phyloP scores from a whole-genome alignment of 2,113 vertebrate species.

The Dasyprocta punctata region DNA sequence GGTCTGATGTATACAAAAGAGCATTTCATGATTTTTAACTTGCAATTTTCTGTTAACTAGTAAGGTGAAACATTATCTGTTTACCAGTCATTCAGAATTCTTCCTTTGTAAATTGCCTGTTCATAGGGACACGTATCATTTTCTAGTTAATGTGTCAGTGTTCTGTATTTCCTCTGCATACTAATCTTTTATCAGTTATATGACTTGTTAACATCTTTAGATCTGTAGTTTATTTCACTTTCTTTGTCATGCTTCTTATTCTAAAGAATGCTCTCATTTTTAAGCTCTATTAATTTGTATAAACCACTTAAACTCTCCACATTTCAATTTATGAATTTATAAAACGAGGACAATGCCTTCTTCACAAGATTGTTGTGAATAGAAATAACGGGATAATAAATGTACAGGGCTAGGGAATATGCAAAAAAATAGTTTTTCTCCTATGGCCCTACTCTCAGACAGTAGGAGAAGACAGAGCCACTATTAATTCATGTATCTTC shows the following conservation, averaged over 20 bases:
- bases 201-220: background rate
- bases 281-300: conserved; percentile 8
- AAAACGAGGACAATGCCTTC: conserved; percentile 20
- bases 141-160: background rate
- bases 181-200: background rate
- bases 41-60: conserved; percentile 6
- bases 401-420: background rate
- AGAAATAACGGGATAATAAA: conserved; percentile 8
- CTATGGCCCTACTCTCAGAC: background rate
- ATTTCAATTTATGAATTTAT: background rate
- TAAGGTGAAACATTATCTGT: conserved; percentile 6
- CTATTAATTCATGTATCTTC: background rate
- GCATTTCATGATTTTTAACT: conserved; percentile 3
- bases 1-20: background rate
- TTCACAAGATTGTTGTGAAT: background rate
- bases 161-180: background rate
- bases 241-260: background rate
- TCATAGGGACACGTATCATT: background rate
- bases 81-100: background rate
- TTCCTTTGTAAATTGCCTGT: conserved; percentile 2
- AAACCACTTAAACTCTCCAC: background rate
- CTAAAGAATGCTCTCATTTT: background rate
- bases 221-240: conserved; percentile 10
- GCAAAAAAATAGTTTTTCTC: background rate
- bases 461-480: background rate